Conservation (phyloP, 23 tunicate genomes). For the Trididemnum nubilum region DNA sequence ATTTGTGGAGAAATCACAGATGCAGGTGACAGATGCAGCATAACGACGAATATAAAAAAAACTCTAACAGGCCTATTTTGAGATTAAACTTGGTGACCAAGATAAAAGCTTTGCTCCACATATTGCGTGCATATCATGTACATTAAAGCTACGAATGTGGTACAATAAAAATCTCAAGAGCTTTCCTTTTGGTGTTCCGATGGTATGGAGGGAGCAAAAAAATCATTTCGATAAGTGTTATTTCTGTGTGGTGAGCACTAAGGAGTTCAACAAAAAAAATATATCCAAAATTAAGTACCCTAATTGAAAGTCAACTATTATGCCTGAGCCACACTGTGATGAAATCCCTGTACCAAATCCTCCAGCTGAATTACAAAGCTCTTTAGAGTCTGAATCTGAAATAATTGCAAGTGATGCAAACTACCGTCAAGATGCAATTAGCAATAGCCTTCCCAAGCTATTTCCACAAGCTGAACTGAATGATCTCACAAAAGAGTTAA, state of each 20-base stretch:
- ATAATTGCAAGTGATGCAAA: constrained; percentile 10
- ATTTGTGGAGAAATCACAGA: constrained; percentile 33
- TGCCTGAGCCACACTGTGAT: constrained; percentile 25
- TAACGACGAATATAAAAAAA: constrained; percentile 20
- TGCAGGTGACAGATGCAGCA: constrained; percentile 31
- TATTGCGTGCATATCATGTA: not conserved
- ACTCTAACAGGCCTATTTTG: too few relatives aligned
- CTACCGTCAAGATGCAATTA: constrained; percentile 15
- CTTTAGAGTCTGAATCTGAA: constrained; percentile 23
- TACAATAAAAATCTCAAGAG: constrained; percentile 10
- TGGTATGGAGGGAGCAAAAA: constrained; percentile 21
- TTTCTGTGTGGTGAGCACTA: constrained; percentile 13
- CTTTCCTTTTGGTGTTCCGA: constrained; percentile 7
- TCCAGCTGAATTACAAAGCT: constrained; percentile 21
- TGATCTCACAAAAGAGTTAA: constrained; percentile 13
- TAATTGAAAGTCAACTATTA: constrained; percentile 8
- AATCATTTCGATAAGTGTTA: constrained; percentile 8
- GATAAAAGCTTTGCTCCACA: too few relatives aligned
- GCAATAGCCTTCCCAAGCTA: not conserved
- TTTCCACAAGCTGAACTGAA: constrained; percentile 17
- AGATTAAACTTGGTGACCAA: too few relatives aligned
- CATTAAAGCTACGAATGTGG: constrained; percentile 6
- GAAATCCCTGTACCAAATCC: constrained; percentile 32
- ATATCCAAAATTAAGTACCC: constrained; percentile 20
- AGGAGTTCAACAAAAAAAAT: constrained; percentile 25